Percentiles rank a stretch among this genome's conserved stretches.
Evolutionary conservation across 2,113 vertebrate genomes (phyloP).

Genomic region (Tachysurus vachellii): DNA sequence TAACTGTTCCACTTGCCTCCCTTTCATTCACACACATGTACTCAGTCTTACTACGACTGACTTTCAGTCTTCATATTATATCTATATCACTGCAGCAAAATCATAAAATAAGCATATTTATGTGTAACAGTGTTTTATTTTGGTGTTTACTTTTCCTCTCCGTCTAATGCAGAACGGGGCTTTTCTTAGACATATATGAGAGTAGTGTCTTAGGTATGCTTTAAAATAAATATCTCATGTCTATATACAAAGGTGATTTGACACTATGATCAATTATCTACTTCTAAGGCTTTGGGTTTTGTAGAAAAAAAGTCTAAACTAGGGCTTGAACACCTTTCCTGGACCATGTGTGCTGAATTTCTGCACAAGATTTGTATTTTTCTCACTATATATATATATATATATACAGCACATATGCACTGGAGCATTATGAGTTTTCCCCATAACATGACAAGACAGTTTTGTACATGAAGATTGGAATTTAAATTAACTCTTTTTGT

Average conservation of each 20-base stretch:
- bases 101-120: background rate
- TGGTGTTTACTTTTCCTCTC: background rate
- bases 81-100: background rate
- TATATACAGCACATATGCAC: background rate
- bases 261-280: conserved; percentile 25
- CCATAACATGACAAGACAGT: background rate
- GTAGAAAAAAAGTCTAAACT: background rate
- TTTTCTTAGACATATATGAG: background rate
- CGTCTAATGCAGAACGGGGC: background rate
- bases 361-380: background rate
- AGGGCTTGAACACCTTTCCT: background rate
- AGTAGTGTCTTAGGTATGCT: background rate
- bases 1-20: no score
- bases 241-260: background rate
- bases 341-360: background rate
- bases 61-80: no score
- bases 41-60: no score
- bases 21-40: no score
- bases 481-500: no score
- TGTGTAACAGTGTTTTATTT: conserved; percentile 4
- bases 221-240: conserved; percentile 9
- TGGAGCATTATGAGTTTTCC: background rate
- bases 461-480: no score
- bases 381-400: no score
- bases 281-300: background rate